Evolutionary conservation across 2,888 invertebrate species (phyloP), one percentile per base, ranked within the genome.

Genomic region (Agonopterix subpropinquella): DNA sequence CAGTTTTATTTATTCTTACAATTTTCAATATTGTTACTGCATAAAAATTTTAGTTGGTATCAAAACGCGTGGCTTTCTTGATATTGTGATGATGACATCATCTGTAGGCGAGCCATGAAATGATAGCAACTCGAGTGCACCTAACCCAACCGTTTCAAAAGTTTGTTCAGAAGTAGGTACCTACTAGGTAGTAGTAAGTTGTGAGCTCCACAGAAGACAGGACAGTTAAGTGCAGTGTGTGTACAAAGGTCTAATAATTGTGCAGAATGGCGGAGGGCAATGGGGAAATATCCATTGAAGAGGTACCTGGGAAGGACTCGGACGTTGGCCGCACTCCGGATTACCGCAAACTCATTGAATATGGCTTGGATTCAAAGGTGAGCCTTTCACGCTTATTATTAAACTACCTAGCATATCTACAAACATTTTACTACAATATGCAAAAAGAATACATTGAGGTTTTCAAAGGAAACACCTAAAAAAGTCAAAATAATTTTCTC

Each of bases 331-430:
- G 92, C 76, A 95, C 96, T 78, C 96, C 95, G 89, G 97, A 98
- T 90, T 97, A 96, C 90, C 93, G 94, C 80, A 98, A 97, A 91
- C 92, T 98, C 72, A 92, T 98, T 76, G 96, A 97, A 80, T 97
- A 97, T 92, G 98, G 98, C 88, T 93, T 98, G 85, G 96, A 97
- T 89, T 94, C 95, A 83, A 96, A 96, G 91, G 95, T 95, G 68
- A 80, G 78, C 56, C 11, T 44, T 9, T 18, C 7, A n/a, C 4
- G 28, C 5, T 36, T 46, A 28, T 41, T 44, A 36, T 36, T 28
- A 1, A 28, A 28, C 28, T 7, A 28, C 28, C 28, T 28, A 11
- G 41, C 11, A 41, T 39, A 39, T 9, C n/a, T 39, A n/a, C 5
- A 39, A 39, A 1, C 39, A 9, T 39, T 39, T 39, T 5, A 9